phyloP scores from a whole-genome alignment of 2,888 invertebrate species.

The Epistrophella euchroma region DNA sequence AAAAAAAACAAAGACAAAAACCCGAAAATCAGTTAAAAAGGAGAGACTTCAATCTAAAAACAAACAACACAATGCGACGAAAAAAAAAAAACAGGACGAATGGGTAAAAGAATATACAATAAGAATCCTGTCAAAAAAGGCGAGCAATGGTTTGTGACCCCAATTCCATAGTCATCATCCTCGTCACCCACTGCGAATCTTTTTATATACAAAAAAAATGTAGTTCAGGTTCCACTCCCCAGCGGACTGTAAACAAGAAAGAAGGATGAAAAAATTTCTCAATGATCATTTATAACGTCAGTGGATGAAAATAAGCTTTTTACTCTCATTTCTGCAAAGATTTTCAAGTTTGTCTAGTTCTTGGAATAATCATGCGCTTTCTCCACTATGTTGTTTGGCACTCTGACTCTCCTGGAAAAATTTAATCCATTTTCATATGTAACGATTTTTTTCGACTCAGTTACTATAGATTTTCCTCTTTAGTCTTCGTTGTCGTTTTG shows the following conservation, averaged over 20 bases:
- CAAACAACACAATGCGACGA: constrained; percentile 15
- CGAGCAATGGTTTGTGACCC: constrained; percentile 65
- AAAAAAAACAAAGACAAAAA: constrained; percentile 44
- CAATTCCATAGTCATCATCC: constrained; percentile 71
- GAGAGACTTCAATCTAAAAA: constrained; percentile 33
- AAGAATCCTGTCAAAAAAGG: constrained; percentile 62
- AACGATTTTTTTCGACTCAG: constrained; percentile 59
- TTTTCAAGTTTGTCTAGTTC: constrained; percentile 7
- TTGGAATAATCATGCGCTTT: constrained; percentile 62
- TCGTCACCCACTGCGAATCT: constrained; percentile 67
- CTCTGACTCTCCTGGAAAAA: constrained; percentile 56
- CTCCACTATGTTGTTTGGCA: background rate
- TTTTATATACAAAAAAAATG: constrained; percentile 41
- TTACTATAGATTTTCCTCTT: constrained; percentile 66
- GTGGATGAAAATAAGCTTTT: constrained; percentile 32
- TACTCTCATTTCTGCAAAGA: constrained; percentile 48
- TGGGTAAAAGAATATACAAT: constrained; percentile 13
- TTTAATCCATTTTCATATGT: constrained; percentile 57
- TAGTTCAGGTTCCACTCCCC: constrained; percentile 72
- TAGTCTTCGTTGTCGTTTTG: constrained; percentile 71
- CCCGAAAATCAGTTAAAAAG: constrained; percentile 56
- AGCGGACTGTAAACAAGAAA: constrained; percentile 67
- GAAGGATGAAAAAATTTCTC: constrained; percentile 18
- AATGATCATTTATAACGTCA: background rate
- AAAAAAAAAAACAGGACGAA: constrained; percentile 15